Base-by-base conservation (phyloP, 1,140 invertebrate species). In the Nebria ingens region DNA sequence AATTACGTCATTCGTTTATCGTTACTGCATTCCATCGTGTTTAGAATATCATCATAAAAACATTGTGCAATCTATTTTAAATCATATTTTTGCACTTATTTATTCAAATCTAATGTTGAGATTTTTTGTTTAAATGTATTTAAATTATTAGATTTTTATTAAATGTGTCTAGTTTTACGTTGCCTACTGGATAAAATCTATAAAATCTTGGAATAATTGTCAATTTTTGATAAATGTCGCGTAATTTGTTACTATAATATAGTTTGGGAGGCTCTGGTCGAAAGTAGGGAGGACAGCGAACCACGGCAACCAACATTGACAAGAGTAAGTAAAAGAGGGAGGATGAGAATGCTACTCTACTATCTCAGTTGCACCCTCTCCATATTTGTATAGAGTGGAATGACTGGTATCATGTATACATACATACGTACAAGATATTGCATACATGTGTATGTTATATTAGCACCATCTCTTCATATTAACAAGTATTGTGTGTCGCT, bases 381-480 rank as follows among this genome's bases (percentile, higher is more conserved):
- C 25, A 29, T 13, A 29, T 13, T 29, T 29, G 4, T 29, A 6
- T 29, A 29, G 4, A 13, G 25, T 29, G 25, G 13, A n/a, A n/a
- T n/a, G n/a, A n/a, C n/a, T n/a, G n/a, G n/a, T n/a, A n/a, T n/a
- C n/a, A n/a, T 34, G 25, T 34, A 34, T 34, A 34, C n/a, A 45
- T 45, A 45, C 40, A 12, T 45, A n/a, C n/a, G n/a, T n/a, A n/a
- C n/a, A 17, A 11, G 40, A 17, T 9, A 12, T 9, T 34, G 25
- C n/a, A n/a, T 45, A 45, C 17, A 17, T 45, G 15, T 45, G 40
- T 45, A 17, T 4, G 6, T 17, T 45, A 45, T 45, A 45, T 45
- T 45, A 45, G 40, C 40, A 45, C 40, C 40, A 45, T 45, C 40
- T 45, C 40, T 45, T 45, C 9, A 45, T 45, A 45, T 11, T 45